Evolutionary conservation across 1,140 invertebrate species (phyloP).

Genomic region (Oreohelix idahoensis): DNA sequence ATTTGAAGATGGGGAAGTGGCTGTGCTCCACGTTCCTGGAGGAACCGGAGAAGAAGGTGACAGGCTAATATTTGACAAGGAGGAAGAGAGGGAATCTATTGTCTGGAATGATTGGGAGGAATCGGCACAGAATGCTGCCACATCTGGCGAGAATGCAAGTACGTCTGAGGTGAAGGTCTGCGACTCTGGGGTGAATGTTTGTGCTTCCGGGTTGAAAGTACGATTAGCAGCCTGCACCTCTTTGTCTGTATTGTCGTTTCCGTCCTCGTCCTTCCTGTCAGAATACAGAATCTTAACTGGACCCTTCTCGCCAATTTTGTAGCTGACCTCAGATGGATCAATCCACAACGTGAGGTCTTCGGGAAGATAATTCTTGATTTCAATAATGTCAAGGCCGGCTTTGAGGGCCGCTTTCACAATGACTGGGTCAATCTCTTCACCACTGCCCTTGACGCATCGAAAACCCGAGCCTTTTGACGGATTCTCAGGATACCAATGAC

Average conservation of each 20-base stretch:
- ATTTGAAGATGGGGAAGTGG: slow-evolving; percentile 59
- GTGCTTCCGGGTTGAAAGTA: slow-evolving; percentile 95
- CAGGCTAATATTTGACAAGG: slow-evolving; percentile 71
- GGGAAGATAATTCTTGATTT: slow-evolving; percentile 94
- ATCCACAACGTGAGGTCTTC: slow-evolving; percentile 96
- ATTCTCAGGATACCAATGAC: slow-evolving; percentile 97
- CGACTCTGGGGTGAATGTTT: slow-evolving; percentile 81
- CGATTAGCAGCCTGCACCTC: slow-evolving; percentile 83
- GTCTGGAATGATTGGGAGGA: slow-evolving; percentile 94
- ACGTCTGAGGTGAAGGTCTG: slow-evolving; percentile 44
- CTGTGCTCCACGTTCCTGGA: slow-evolving; percentile 60
- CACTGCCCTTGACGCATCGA: slow-evolving; percentile 90
- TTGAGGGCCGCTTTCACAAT: slow-evolving; percentile 90
- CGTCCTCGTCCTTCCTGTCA: slow-evolving; percentile 69
- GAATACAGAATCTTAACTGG: slow-evolving; percentile 90
- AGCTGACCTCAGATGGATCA: slow-evolving; percentile 96
- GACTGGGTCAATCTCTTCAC: slow-evolving; percentile 93
- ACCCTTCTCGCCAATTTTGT: slow-evolving; percentile 95
- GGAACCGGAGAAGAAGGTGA: slow-evolving; percentile 58
- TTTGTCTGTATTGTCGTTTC: slow-evolving; percentile 77
- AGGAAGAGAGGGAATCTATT: slow-evolving; percentile 80
- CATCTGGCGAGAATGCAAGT: not conserved
- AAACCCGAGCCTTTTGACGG: slow-evolving; percentile 96
- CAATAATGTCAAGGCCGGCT: slow-evolving; percentile 91
- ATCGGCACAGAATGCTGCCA: slow-evolving; percentile 52